A percentile compares a stretch with the other conserved stretches of the same genome.
Conservation (phyloP, 2,888 invertebrate genomes). For the Balanococcus diminutus region DNA sequence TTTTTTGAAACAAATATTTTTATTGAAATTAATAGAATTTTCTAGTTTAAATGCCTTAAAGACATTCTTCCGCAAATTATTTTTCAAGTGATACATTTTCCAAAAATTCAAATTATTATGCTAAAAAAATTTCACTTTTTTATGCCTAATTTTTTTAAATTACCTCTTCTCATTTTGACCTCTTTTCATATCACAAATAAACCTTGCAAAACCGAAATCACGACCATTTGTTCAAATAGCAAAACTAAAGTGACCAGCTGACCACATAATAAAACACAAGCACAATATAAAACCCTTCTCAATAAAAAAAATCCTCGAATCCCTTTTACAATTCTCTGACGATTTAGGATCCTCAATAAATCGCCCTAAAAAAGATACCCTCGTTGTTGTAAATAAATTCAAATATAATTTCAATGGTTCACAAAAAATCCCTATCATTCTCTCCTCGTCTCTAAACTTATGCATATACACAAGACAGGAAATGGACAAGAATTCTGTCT, state of each 20-base stretch:
- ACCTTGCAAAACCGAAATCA: too few relatives aligned
- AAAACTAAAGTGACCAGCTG: neutral
- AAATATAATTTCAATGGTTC: neutral
- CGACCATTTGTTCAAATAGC: neutral
- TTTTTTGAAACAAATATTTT: too few relatives aligned
- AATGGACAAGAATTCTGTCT: neutral
- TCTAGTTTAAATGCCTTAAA: too few relatives aligned
- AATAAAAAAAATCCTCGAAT: neutral
- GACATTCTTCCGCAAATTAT: too few relatives aligned
- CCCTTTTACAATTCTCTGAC: neutral
- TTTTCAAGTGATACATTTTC: too few relatives aligned
- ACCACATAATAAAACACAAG: neutral
- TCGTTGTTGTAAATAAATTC: neutral
- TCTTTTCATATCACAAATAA: too few relatives aligned
- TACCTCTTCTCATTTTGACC: too few relatives aligned
- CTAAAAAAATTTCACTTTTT: too few relatives aligned
- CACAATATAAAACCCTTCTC: neutral
- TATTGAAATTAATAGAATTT: too few relatives aligned
- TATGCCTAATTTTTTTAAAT: too few relatives aligned
- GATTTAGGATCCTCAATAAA: neutral
- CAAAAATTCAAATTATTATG: too few relatives aligned
- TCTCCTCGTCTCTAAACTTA: neutral
- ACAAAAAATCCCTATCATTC: neutral
- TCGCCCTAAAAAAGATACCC: neutral
- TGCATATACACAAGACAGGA: neutral